Conservation (phyloP, 2,797 vertebrate genomes). For the Manis crassicaudata region DNA sequence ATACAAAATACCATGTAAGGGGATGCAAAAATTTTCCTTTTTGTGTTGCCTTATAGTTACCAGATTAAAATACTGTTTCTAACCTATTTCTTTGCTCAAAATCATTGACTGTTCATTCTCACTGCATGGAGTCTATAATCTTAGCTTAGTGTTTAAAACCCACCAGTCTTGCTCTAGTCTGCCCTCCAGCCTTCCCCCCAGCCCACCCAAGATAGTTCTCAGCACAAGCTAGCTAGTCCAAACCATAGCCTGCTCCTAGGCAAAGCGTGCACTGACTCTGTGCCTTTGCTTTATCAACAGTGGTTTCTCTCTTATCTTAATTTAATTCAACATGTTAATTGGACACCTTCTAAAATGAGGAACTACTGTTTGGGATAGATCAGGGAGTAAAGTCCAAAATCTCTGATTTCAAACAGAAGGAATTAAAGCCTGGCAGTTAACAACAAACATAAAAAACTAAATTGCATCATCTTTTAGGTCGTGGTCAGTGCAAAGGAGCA, state of each 20-base stretch:
- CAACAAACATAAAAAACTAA: not conserved
- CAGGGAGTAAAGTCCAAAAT: not conserved
- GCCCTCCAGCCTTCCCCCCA: accelerated
- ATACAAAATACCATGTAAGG: not conserved
- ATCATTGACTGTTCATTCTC: not conserved
- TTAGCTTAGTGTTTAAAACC: not conserved
- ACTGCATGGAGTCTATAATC: not conserved
- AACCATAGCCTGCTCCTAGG: not conserved
- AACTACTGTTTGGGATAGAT: not conserved
- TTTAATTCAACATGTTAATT: not conserved
- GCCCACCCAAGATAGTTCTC: no score
- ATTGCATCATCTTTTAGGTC: not conserved
- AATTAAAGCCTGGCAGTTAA: not conserved
- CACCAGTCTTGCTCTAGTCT: not conserved
- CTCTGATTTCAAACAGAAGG: not conserved
- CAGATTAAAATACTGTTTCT: not conserved
- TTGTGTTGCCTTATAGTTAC: not conserved
- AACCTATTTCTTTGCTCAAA: not conserved
- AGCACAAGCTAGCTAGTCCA: not conserved
- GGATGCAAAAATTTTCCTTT: not conserved
- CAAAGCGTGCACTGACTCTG: no score
- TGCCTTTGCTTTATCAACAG: not conserved
- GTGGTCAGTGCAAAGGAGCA: not conserved
- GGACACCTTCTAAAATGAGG: not conserved
- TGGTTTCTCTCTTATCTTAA: not conserved